These are phyloP conservation scores for Apamea crenata DNA, from an alignment of 2,888 invertebrate genomes.

Conservation along the genomic window DNA sequence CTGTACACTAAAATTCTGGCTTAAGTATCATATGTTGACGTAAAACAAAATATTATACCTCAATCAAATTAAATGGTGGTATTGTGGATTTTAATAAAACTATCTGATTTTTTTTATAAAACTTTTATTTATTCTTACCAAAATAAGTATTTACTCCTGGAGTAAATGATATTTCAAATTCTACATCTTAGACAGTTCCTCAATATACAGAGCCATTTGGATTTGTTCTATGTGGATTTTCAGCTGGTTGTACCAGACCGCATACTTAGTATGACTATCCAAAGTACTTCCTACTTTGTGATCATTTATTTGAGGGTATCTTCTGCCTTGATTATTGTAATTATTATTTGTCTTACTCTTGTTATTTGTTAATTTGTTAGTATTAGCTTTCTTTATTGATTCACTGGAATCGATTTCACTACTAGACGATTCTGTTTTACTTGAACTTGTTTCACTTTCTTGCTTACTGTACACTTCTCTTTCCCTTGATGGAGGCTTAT, in stretches of 20 bases:
- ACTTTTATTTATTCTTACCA: conserved; percentile 29
- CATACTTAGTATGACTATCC: conserved; percentile 63
- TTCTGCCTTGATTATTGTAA: conserved; percentile 4
- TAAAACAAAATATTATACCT: conserved; percentile 44
- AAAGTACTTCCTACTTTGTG: conserved; percentile 11
- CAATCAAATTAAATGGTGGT: conserved; percentile 28
- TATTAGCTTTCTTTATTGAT: background rate
- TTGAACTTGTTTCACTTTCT: conserved; percentile 2
- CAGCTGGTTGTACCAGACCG: conserved; percentile 80
- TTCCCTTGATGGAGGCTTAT: background rate
- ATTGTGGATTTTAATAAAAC: conserved; percentile 29
- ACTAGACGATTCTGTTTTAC: conserved; percentile 4
- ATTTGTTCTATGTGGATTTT: conserved; percentile 77
- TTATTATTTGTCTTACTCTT: background rate
- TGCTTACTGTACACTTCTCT: conserved; percentile 2
- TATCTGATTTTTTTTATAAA: conserved; percentile 4
- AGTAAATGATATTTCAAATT: background rate
- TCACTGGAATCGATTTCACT: background rate
- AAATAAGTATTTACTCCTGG: conserved; percentile 2
- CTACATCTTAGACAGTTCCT: conserved; percentile 75
- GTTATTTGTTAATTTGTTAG: background rate
- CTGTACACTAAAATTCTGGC: conserved; percentile 10
- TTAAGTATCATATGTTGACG: background rate
- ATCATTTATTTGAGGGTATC: background rate
- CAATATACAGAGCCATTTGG: conserved; percentile 78